Evolutionary conservation across 2,888 invertebrate species (phyloP).

Genomic region (Coecobrya sp.): DNA sequence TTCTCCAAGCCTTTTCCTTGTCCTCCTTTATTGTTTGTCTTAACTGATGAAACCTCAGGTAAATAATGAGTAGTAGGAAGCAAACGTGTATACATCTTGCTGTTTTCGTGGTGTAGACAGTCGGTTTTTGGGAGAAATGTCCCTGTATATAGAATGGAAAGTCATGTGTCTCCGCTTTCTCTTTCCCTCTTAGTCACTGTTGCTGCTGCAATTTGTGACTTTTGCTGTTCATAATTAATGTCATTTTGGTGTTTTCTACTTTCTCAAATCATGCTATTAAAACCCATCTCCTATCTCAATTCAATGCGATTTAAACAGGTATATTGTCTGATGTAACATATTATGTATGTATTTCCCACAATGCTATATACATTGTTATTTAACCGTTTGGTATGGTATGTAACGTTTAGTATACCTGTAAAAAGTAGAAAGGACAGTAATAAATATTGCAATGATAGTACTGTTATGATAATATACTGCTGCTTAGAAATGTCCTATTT

Average conservation of each 20-base stretch:
- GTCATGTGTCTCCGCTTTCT: conserved; percentile 42
- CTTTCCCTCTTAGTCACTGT: conserved; percentile 25
- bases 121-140: conserved; percentile 21
- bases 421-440: neutral
- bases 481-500: neutral
- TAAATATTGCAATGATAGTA: neutral
- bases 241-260: conserved; percentile 56
- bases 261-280: conserved; percentile 44
- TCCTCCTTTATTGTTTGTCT: conserved; percentile 80
- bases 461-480: neutral
- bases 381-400: neutral
- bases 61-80: conserved; percentile 58
- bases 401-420: neutral
- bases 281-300: neutral
- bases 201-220: conserved; percentile 53
- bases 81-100: neutral
- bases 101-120: neutral
- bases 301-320: neutral
- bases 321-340: conserved; percentile 12
- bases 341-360: neutral
- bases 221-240: conserved; percentile 81
- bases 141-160: conserved; percentile 62
- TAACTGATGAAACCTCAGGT: conserved; percentile 80
- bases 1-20: conserved; percentile 40
- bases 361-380: neutral